Conservation (phyloP, 2,888 invertebrate species). For the Torymus tubicola region DNA sequence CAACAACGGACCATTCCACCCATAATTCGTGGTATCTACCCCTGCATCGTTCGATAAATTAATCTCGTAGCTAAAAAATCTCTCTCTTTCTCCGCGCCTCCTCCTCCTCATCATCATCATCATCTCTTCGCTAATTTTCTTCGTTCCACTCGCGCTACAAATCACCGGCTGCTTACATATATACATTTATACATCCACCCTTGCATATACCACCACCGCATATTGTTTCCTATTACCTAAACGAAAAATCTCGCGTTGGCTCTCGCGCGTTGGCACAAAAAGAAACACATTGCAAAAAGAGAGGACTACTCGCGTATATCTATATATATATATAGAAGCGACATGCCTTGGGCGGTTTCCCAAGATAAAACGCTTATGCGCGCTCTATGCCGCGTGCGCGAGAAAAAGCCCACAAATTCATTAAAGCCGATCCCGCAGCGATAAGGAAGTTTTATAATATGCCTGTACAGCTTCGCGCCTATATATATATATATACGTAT, state of each 20-base stretch:
- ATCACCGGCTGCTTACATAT: no score
- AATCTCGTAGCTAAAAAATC: no score
- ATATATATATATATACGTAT: neutral
- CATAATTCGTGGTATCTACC: no score
- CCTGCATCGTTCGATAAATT: no score
- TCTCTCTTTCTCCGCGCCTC: no score
- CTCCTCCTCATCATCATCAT: no score
- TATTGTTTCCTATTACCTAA: constrained; percentile 36
- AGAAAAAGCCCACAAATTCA: constrained; percentile 46
- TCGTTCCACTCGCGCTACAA: no score
- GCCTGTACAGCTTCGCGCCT: neutral
- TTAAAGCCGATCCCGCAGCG: constrained; percentile 49
- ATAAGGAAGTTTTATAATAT: constrained; percentile 53
- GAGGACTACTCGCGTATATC: neutral
- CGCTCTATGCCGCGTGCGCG: neutral
- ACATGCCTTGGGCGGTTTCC: constrained; percentile 21
- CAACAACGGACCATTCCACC: no score
- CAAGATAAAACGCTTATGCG: constrained; percentile 29
- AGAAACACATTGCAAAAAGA: neutral
- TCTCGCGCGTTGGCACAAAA: neutral
- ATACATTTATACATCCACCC: no score
- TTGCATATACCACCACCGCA: neutral
- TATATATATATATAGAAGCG: no score
- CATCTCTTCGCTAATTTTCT: no score
- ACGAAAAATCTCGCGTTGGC: neutral